phyloP scores from a whole-genome alignment of 37 sponge, comb jelly and placozoan species.

The Hormiphora californensis region DNA sequence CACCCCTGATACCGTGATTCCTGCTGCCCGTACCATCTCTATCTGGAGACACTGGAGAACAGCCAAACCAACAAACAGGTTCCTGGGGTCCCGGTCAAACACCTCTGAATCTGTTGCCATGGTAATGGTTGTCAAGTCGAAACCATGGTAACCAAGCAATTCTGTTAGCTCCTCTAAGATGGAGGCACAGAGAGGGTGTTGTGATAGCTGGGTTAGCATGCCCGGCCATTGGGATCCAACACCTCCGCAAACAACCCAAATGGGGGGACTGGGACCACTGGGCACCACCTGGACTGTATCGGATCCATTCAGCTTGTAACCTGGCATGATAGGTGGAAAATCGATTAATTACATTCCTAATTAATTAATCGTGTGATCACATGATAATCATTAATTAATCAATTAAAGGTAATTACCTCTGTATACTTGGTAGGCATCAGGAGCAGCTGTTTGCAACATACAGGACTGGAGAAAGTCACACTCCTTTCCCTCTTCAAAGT shows the following conservation, averaged over 20 bases:
- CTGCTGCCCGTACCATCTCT: background rate
- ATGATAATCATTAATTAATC: no score
- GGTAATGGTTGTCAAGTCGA: background rate
- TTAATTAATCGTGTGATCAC: background rate
- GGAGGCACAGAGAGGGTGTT: background rate
- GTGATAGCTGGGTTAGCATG: background rate
- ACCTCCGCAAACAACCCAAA: background rate
- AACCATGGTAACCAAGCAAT: background rate
- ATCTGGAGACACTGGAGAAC: slow-evolving; percentile 31
- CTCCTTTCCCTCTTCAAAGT: no score
- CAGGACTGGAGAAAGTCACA: no score
- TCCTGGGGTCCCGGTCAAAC: background rate
- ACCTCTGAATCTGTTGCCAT: background rate
- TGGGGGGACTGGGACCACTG: background rate
- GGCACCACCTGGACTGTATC: background rate
- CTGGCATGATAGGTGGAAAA: background rate
- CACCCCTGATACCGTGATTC: background rate
- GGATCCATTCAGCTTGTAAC: background rate
- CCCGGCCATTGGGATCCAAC: slow-evolving; percentile 13
- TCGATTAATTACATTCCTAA: background rate
- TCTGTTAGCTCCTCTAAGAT: background rate
- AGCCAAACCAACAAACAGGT: background rate
- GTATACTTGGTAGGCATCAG: no score
- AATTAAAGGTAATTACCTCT: no score
- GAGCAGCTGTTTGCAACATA: no score